Conservation (phyloP, 1,140 invertebrate genomes). For the Drosophila prosaltans region DNA sequence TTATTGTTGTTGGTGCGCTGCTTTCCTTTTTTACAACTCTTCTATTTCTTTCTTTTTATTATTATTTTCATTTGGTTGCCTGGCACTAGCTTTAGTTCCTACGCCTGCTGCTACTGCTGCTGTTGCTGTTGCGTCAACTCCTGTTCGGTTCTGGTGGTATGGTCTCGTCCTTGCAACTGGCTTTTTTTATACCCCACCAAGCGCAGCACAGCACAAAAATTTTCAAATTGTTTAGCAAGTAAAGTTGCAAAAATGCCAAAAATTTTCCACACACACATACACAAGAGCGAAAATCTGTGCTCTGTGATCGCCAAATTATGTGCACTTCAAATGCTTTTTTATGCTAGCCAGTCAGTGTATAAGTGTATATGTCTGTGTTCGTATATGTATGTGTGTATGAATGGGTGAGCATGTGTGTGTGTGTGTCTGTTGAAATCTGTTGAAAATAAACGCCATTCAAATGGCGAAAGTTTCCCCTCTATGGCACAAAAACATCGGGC, state of each 20-base stretch:
- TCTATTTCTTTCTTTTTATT: not conserved
- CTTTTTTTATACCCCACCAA: constrained; percentile 44
- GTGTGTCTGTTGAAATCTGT: constrained; percentile 39
- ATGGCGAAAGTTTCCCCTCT: constrained; percentile 54
- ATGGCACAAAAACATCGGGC: constrained; percentile 53
- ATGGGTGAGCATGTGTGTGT: constrained; percentile 4
- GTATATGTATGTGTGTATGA: not conserved
- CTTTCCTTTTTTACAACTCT: constrained; percentile 41
- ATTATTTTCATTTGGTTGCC: constrained; percentile 46
- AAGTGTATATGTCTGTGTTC: constrained; percentile 19
- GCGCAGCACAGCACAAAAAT: constrained; percentile 54
- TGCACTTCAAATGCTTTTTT: constrained; percentile 59
- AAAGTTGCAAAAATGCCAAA: constrained; percentile 75
- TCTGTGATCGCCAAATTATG: constrained; percentile 69
- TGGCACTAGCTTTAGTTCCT: constrained; percentile 10
- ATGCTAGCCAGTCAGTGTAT: not conserved
- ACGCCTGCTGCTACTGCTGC: constrained; percentile 10
- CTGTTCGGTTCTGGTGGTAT: not conserved
- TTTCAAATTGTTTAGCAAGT: constrained; percentile 75
- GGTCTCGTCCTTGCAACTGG: not conserved
- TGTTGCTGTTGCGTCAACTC: constrained; percentile 5
- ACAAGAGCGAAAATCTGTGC: constrained; percentile 48
- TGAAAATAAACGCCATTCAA: constrained; percentile 63
- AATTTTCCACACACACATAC: constrained; percentile 37
- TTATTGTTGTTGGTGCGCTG: constrained; percentile 29